These are phyloP conservation scores for Drosophila sp. DNA, from an alignment of 1,140 invertebrate genomes.

Conservation along the genomic window DNA sequence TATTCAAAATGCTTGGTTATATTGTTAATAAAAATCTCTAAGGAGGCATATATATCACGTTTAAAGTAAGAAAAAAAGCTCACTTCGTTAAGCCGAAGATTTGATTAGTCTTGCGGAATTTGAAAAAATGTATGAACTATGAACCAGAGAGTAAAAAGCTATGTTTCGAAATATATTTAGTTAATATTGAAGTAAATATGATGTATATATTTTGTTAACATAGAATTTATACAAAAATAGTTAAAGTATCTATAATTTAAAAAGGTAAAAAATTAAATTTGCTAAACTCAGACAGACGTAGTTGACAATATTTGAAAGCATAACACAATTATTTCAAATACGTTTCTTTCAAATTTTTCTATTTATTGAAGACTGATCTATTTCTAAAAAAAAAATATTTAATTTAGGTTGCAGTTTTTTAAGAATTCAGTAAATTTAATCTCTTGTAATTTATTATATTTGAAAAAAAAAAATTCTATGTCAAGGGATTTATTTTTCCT, in stretches of 20 bases:
- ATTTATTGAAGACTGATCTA: too few relatives aligned
- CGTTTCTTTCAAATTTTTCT: too few relatives aligned
- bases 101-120: background rate
- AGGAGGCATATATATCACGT: background rate
- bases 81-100: background rate
- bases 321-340: background rate
- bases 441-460: too few relatives aligned
- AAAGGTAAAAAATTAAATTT: background rate
- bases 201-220: background rate
- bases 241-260: too few relatives aligned
- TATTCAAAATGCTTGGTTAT: slow-evolving; percentile 40
- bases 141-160: slow-evolving; percentile 1
- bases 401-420: too few relatives aligned
- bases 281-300: slow-evolving; percentile 34
- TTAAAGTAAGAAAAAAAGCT: background rate
- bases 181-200: background rate
- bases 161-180: background rate
- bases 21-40: slow-evolving; percentile 23
- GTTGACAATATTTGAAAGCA: background rate
- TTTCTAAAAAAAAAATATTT: too few relatives aligned
- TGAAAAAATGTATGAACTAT: background rate
- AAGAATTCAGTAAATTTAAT: too few relatives aligned
- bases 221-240: too few relatives aligned
- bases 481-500: background rate
- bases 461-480: too few relatives aligned